Conservation (phyloP, 2,113 vertebrate genomes). For the Indri indri region DNA sequence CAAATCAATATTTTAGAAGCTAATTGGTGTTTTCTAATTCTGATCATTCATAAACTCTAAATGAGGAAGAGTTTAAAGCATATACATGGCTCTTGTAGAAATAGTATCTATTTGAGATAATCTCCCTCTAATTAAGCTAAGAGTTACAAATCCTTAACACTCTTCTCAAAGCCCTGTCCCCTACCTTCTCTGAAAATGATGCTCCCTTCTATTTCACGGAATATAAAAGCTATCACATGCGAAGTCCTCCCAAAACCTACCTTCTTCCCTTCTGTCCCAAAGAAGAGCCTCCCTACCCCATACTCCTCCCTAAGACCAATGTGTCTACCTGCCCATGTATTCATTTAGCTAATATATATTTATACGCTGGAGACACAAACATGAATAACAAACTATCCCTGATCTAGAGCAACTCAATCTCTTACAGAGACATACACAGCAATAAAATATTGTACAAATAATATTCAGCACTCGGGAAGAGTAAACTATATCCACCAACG, state of each 20-base stretch:
- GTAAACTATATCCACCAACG: background rate
- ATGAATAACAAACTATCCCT: background rate
- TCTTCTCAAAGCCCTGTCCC: background rate
- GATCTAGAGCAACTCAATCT: background rate
- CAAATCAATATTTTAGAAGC: slow-evolving; percentile 21
- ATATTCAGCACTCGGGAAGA: background rate
- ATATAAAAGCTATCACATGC: background rate
- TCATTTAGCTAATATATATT: background rate
- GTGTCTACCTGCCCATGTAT: background rate
- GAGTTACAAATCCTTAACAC: background rate
- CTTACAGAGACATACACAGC: background rate
- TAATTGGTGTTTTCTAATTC: background rate
- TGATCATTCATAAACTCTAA: background rate
- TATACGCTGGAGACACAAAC: background rate
- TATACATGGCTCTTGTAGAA: background rate
- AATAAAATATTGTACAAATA: background rate
- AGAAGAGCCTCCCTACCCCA: background rate
- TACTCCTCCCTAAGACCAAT: background rate
- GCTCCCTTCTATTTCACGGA: background rate
- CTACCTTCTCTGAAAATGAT: background rate
- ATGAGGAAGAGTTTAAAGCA: background rate
- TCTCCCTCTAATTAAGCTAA: background rate
- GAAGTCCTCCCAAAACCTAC: background rate
- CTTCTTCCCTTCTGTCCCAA: background rate
- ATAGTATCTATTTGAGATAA: background rate